Conservation (phyloP, 1,140 invertebrate species). For the Scylla paramamosain region DNA sequence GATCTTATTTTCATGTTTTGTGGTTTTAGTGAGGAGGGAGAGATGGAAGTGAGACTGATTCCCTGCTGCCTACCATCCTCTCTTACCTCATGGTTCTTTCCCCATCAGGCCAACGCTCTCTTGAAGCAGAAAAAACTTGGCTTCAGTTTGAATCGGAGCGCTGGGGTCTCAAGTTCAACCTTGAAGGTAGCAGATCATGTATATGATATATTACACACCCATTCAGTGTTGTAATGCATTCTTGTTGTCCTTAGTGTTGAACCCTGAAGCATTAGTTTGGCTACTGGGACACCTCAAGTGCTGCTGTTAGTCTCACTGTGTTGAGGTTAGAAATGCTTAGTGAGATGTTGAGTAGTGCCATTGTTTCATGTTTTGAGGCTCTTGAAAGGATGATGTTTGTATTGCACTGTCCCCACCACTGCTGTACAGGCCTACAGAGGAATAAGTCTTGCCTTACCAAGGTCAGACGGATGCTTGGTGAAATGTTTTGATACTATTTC, state of each 20-base stretch:
- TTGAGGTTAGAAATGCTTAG: slow-evolving; percentile 31
- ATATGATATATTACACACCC: slow-evolving; percentile 21
- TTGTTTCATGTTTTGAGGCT: background rate
- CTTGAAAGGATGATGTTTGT: background rate
- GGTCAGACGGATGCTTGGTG: background rate
- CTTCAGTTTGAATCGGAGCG: slow-evolving; percentile 92
- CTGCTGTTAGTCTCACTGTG: background rate
- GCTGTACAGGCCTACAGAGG: background rate
- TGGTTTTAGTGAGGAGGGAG: background rate
- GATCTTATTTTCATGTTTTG: background rate
- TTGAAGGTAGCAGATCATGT: slow-evolving; percentile 84
- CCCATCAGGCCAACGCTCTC: slow-evolving; percentile 87
- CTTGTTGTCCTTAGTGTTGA: background rate
- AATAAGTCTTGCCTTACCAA: background rate
- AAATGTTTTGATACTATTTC: background rate
- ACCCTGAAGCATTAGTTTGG: background rate
- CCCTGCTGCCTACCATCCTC: slow-evolving; percentile 28
- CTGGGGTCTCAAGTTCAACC: slow-evolving; percentile 89
- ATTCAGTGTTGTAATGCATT: background rate
- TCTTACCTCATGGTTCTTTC: slow-evolving; percentile 57
- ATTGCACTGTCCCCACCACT: slow-evolving; percentile 8
- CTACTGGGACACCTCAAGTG: background rate
- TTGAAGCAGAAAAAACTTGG: slow-evolving; percentile 93
- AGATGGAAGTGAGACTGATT: background rate
- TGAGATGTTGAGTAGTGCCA: background rate